These are phyloP conservation scores for Polydrusus pterygomalis DNA, from an alignment of 2,888 invertebrate species.

Conservation along the genomic window DNA sequence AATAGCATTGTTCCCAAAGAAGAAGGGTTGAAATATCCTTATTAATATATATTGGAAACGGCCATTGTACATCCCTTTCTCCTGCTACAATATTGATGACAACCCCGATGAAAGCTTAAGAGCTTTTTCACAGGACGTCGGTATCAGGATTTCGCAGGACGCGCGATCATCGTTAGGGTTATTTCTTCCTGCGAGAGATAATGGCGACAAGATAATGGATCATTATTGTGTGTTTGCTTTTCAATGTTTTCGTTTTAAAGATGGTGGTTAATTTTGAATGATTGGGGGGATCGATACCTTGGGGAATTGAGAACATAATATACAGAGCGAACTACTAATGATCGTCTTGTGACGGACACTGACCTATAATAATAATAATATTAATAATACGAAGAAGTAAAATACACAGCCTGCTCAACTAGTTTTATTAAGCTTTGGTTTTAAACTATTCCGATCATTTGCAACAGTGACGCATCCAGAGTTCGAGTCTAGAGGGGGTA, in stretches of 20 bases:
- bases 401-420: too few species aligned
- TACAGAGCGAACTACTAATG: too few species aligned
- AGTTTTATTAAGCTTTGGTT: too few species aligned
- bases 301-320: not conserved
- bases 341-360: too few species aligned
- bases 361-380: too few species aligned
- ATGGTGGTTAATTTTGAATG: conserved; percentile 54
- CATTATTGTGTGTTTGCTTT: conserved; percentile 57
- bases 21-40: conserved; percentile 52
- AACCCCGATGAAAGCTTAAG: conserved; percentile 55
- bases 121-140: conserved; percentile 57
- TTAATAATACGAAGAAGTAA: too few species aligned
- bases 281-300: conserved; percentile 43
- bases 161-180: conserved; percentile 56
- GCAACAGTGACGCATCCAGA: too few species aligned
- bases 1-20: conserved; percentile 39
- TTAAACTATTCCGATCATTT: too few species aligned
- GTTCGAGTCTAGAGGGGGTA: too few species aligned
- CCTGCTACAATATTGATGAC: conserved; percentile 57
- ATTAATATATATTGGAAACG: conserved; percentile 56
- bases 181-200: conserved; percentile 54
- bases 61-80: conserved; percentile 53
- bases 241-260: conserved; percentile 56
- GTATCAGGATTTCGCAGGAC: conserved; percentile 56
- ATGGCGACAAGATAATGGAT: conserved; percentile 56